Evolutionary conservation across 2,797 vertebrate species (phyloP), one percentile per base, ranked within the genome.

Genomic region (Mormyrops attenuatus): DNA sequence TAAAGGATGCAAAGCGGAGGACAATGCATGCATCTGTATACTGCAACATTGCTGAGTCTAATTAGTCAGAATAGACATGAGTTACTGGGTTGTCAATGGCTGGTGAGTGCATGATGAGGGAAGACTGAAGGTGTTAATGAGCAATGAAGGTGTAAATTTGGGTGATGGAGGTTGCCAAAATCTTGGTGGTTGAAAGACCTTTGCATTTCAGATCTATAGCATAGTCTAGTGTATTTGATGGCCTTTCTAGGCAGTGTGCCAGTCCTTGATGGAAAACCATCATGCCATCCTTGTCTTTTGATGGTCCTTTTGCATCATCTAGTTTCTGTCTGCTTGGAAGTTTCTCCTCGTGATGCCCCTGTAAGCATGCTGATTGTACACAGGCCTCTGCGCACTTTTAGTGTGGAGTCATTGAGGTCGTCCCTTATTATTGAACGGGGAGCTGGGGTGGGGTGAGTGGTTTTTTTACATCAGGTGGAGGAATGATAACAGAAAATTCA

Each of bases 401-500:
- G 26, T 69, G 26, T 69, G 66, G 66, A 69, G 66, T 41, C 73
- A 44, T 41, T 44, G 38, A 38, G 17, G 38, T 80, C 1, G 0
- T 80, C 15, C 17, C 34, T 80, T 80, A 41, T 44, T 80, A 80
- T 80, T 80, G 38, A 80, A 80, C 2, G 17, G 38, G 38, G 38
- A 80, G 38, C 17, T 20, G 15, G 38, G 73, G 73, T 34, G 15
- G 38, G 73, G 73, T 80, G 38, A 41, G 17, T n/a, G 6, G 22
- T 63, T 63, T 63, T 80, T 44, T 80, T 77, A 80, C 15, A 44
- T 80, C 73, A 80, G 73, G 73, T 80, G 17, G 69, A 44, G 26
- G 73, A 80, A 80, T 20, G 73, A 80, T 80, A 80, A 80, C 34
- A 41, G 73, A 80, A 80, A 80, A 80, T 80, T 80, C 73, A 41